A percentile compares a stretch with the other conserved stretches of the same genome.
Evolutionary conservation across 2,113 vertebrate genomes (phyloP).

Genomic region (Pontoporia blainvillei): DNA sequence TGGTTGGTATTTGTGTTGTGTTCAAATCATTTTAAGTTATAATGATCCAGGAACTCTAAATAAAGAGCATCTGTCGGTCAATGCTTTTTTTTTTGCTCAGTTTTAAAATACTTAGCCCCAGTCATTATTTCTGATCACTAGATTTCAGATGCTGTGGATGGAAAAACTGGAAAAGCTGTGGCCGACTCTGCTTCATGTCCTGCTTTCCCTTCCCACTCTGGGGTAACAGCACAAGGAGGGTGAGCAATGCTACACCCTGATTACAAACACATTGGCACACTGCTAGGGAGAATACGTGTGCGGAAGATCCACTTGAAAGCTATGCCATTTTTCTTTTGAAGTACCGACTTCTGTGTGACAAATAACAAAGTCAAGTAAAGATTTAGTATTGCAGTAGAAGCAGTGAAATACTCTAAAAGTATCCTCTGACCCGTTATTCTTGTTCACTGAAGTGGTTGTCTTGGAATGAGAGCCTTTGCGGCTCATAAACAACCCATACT

Average conservation of each 20-base stretch:
- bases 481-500: neutral
- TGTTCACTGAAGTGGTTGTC: neutral
- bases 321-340: neutral
- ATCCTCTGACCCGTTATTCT: neutral
- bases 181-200: rapidly evolving
- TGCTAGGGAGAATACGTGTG: neutral
- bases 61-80: neutral
- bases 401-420: neutral
- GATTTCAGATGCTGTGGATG: neutral
- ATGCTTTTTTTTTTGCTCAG: neutral
- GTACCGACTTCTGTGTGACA: neutral
- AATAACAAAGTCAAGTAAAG: slow-evolving; percentile 20
- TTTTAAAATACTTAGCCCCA: neutral
- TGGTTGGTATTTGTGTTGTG: neutral
- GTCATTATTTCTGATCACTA: neutral
- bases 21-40: neutral
- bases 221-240: rapidly evolving
- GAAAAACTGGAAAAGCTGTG: rapidly evolving
- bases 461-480: neutral
- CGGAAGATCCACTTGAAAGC: neutral
- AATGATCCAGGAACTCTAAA: neutral
- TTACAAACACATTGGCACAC: rapidly evolving
- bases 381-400: neutral
- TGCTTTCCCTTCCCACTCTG: neutral
- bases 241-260: rapidly evolving